phyloP scores from a whole-genome alignment of 2,888 invertebrate genomes.

The Alsophila aescularia region DNA sequence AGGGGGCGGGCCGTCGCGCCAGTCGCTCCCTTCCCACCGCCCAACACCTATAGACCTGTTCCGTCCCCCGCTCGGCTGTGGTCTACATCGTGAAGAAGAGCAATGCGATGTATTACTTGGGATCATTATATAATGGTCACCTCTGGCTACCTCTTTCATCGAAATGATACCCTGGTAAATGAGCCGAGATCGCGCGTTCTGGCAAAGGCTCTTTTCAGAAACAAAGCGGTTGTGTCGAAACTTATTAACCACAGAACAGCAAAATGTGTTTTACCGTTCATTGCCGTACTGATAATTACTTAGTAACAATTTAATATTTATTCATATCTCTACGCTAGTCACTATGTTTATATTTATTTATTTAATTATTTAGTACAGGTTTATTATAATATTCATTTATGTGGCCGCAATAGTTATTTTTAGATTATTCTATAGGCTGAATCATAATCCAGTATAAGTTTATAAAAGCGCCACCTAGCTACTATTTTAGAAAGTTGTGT shows the following conservation, averaged over 20 bases:
- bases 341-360: too few species aligned
- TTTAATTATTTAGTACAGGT: too few species aligned
- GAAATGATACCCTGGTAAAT: constrained; percentile 69
- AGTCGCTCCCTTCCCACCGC: constrained; percentile 75
- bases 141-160: constrained; percentile 54
- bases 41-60: constrained; percentile 73
- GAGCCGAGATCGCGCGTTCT: constrained; percentile 51
- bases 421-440: too few species aligned
- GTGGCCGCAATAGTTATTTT: too few species aligned
- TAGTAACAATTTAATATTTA: too few species aligned
- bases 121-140: constrained; percentile 58
- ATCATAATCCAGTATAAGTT: background rate
- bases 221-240: background rate
- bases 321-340: too few species aligned
- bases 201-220: constrained; percentile 19
- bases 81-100: constrained; percentile 50
- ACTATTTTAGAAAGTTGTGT: constrained; percentile 14
- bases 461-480: constrained; percentile 27
- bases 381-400: too few species aligned
- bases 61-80: constrained; percentile 53
- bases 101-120: constrained; percentile 49
- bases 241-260: too few species aligned
- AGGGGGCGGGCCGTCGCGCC: constrained; percentile 76
- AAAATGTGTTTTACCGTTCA: too few species aligned
- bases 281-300: too few species aligned